These are phyloP conservation scores for Amphipoea oculea DNA, from an alignment of 2,888 invertebrate genomes.

Conservation along the genomic window DNA sequence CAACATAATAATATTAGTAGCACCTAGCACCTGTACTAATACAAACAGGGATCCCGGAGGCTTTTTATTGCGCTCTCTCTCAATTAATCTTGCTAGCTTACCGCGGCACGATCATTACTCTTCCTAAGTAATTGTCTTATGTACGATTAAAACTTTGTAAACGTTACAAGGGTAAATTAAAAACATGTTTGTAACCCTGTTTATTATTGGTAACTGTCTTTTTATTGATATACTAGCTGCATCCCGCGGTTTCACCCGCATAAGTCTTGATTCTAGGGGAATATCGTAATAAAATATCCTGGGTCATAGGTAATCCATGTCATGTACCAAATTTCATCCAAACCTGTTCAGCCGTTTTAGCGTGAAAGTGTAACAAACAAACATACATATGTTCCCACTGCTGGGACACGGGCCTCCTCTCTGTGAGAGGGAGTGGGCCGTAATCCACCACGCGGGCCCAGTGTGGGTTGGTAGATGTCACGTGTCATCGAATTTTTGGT, in stretches of 20 bases:
- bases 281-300: background rate
- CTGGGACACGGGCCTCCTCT: too few relatives aligned
- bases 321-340: background rate
- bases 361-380: background rate
- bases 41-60: conserved; percentile 43
- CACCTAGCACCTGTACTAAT: conserved; percentile 61
- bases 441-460: too few relatives aligned
- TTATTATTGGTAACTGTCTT: conserved; percentile 1
- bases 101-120: conserved; percentile 61
- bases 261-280: background rate
- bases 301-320: background rate
- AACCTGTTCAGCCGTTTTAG: background rate
- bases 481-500: too few relatives aligned
- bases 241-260: background rate
- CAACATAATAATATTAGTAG: conserved; percentile 56
- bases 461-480: too few relatives aligned
- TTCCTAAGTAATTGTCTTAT: conserved; percentile 66
- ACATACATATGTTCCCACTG: too few relatives aligned
- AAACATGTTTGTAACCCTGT: conserved; percentile 29
- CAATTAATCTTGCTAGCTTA: conserved; percentile 66
- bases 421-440: too few relatives aligned
- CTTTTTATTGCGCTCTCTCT: conserved; percentile 60
- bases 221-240: background rate
- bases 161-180: conserved; percentile 35
- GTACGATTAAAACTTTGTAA: conserved; percentile 60